Base-by-base conservation (phyloP, 2,113 vertebrate species). In the Ochotona curzoniae region DNA sequence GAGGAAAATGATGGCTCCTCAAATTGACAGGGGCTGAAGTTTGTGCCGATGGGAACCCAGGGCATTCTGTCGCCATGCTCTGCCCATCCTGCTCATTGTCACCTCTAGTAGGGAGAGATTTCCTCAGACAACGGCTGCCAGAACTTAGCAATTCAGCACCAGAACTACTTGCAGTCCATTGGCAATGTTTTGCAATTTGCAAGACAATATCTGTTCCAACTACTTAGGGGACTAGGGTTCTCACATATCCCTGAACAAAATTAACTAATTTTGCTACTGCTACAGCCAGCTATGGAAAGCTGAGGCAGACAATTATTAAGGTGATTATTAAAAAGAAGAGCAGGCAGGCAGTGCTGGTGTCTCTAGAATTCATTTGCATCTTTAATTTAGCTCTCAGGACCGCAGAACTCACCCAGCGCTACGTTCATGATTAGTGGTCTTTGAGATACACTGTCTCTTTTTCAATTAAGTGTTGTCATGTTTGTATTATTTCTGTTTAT, bases 401-500 rank as follows among this genome's bases (percentile, higher is more conserved):
- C 3, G 6, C 10, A 54, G 26, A 47, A 57, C 67, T 78, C 9
- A 66, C 5, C 20, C 3, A 9, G 35, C 6, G 18, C 54, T 26
- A 1, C 75, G 30, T 7, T 18, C 6, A 15, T 54, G 67, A 89
- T 69, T n/a, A 32, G 26, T 74, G 54, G 79, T 47, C 7, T 51
- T 38, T 5, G 26, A 83, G 35, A 60, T 3, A 35, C 28, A 82
- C 6, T 26, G 1, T 49, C 18, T 75, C 54, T 83, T 93, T 93
- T 92, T 78, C 67, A 83, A 26, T 51, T 70, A 73, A 83, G 8
- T 86, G 61, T 73, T 85, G 69, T 75, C 57, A 61, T 70, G 21
- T 78, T 84, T 82, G 75, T 64, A 69, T 35, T 67, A 73, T n/a
- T 83, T 94, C 20, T 49, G 66, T 79, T 93, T 76, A 80, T 80